Conservation (phyloP, 2,113 vertebrate genomes). For the Cromileptes altivelis region DNA sequence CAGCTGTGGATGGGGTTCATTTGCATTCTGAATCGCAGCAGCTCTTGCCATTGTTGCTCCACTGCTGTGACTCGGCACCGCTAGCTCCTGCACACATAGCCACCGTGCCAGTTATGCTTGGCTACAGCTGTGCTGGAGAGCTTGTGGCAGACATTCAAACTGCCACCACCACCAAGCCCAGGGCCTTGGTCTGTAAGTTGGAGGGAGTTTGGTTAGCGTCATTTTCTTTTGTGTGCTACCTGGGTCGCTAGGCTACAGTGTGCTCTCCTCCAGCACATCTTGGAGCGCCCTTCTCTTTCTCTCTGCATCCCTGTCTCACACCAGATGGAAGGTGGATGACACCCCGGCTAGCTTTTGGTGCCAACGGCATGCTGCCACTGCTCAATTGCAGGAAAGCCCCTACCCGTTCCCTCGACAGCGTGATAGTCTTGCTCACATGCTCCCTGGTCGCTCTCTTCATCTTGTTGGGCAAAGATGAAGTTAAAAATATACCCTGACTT, state of each 20-base stretch:
- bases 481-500: conserved; percentile 56
- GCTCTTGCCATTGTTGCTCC: conserved; percentile 62
- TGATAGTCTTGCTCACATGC: conserved; percentile 44
- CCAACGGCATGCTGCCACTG: neutral
- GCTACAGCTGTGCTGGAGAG: conserved; percentile 56
- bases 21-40: conserved; percentile 69
- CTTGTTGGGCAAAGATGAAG: conserved; percentile 53
- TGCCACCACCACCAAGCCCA: conserved; percentile 23
- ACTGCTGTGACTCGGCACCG: conserved; percentile 56
- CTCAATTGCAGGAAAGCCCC: conserved; percentile 58
- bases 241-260: conserved; percentile 13
- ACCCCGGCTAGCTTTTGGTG: conserved; percentile 51
- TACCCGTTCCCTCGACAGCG: conserved; percentile 55
- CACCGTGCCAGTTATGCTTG: conserved; percentile 59
- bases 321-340: conserved; percentile 68
- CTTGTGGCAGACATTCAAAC: conserved; percentile 57
- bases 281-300: conserved; percentile 17
- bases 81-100: conserved; percentile 46
- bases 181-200: conserved; percentile 19
- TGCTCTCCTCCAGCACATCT: conserved; percentile 30
- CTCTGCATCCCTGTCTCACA: conserved; percentile 45
- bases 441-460: conserved; percentile 50
- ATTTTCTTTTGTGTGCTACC: conserved; percentile 40
- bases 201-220: conserved; percentile 6
- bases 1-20: conserved; percentile 72